phyloP scores from a whole-genome alignment of 1,140 invertebrate species.

The Drosophila equinoxialis region DNA sequence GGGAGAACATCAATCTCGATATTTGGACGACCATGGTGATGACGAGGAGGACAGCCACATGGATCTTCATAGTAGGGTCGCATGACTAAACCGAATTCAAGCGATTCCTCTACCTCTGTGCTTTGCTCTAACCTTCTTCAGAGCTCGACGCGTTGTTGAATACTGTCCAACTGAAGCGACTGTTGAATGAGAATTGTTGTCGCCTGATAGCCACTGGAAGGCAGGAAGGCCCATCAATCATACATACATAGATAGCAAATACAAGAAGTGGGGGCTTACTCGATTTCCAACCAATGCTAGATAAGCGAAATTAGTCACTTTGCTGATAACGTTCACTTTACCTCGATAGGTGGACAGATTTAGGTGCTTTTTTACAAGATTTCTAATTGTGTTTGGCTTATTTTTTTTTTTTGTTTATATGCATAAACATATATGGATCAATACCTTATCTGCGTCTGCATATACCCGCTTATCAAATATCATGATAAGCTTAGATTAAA shows the following conservation, averaged over 20 bases:
- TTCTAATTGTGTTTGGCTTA: neutral
- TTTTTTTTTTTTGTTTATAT: neutral
- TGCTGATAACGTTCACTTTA: neutral
- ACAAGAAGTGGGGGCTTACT: slow-evolving; percentile 1
- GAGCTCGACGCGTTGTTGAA: slow-evolving; percentile 41
- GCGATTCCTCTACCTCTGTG: neutral
- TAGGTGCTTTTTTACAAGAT: neutral
- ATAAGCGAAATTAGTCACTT: slow-evolving; percentile 1
- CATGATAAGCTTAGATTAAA: neutral
- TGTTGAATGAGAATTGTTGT: neutral
- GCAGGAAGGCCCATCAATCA: slow-evolving; percentile 33
- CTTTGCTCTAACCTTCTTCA: slow-evolving; percentile 28
- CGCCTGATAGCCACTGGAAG: slow-evolving; percentile 33
- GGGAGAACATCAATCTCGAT: slow-evolving; percentile 77
- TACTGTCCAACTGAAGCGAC: slow-evolving; percentile 37
- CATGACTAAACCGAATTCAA: slow-evolving; percentile 40
- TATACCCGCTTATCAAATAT: neutral
- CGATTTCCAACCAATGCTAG: slow-evolving; percentile 7
- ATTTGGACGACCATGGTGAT: slow-evolving; percentile 78
- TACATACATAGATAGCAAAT: neutral
- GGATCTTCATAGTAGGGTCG: slow-evolving; percentile 72
- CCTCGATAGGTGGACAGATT: slow-evolving; percentile 6
- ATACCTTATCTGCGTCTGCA: neutral
- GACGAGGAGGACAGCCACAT: slow-evolving; percentile 66
- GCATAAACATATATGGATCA: neutral